Evolutionary conservation across 2,888 invertebrate genomes (phyloP), one percentile per base, ranked within the genome.

Genomic region (Pristionchus mayeri): DNA sequence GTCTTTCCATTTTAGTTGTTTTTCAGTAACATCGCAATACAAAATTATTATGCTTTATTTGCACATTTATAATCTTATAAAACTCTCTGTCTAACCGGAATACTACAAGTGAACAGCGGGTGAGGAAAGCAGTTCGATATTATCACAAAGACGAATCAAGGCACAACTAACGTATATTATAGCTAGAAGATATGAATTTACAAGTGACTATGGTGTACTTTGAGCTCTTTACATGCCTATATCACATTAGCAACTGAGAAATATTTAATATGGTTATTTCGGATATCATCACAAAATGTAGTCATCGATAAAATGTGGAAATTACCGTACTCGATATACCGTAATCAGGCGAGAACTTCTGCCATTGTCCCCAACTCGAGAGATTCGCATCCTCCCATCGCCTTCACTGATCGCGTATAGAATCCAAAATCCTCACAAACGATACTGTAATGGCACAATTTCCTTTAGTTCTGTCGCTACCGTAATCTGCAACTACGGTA

Each of bases 391-490:
- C 85, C 86, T 18, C 87, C 87, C 89, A 89, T 89, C 40, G 83
- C 78, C 24, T 85, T 84, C 44, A 90, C 79, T 40, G 86, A 86
- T 37, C 88, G 86, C 18, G 86, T 85, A 71, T 89, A 90, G 80
- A 84, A 90, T 85, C 86, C 86, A 83, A 88, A 90, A 60, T 90
- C 88, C 78, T 88, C 86, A 13, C 87, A 87, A 13, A 88, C 88
- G 52, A 88, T 87, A 83, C 90, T 90, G 85, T 57, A 88, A 57
- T 52, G 7, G 54, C 11, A 24, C 13, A 44, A 0, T 44, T 24
- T n/a, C 9, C 24, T 21, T 44, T 11, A 21, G 13, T n/a, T 57
- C 21, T n/a, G 11, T n/a, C 21, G 6, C 13, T n/a, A 67, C n/a
- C 37, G 34, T 67, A 67, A 16, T 13, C 34, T 13, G 21, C 67